Percentiles rank a stretch among this genome's conserved stretches.
These are phyloP conservation scores for Lasioglossum vierecki DNA, from an alignment of 2,888 invertebrate species.

Conservation along the genomic window DNA sequence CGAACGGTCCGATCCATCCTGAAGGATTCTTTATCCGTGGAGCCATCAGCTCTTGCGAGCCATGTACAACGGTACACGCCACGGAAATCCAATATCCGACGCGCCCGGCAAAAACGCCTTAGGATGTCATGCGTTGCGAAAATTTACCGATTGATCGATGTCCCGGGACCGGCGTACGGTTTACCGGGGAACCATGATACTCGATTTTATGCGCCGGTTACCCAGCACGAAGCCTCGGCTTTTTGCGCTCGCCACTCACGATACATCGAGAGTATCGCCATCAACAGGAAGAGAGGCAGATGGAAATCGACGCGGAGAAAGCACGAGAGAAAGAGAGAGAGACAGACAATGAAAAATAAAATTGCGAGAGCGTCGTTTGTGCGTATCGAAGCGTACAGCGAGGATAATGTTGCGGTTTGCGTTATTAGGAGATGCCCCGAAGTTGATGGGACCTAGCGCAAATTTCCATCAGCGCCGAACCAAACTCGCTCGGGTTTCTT, in stretches of 20 bases:
- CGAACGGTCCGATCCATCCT: conserved; percentile 67
- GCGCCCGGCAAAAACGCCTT: conserved; percentile 63
- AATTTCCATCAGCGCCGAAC: conserved; percentile 7
- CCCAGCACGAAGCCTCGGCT: conserved; percentile 39
- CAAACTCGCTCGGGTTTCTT: conserved; percentile 24
- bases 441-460: background rate
- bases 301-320: background rate
- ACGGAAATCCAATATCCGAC: conserved; percentile 69
- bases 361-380: background rate
- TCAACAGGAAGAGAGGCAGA: conserved; percentile 18
- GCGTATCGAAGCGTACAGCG: conserved; percentile 13
- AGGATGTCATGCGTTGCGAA: conserved; percentile 59
- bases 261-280: conserved; percentile 39
- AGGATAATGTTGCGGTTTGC: conserved; percentile 20
- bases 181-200: conserved; percentile 45
- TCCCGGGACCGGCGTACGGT: conserved; percentile 39
- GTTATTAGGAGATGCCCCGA: conserved; percentile 2
- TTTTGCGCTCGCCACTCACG: conserved; percentile 39
- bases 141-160: conserved; percentile 63
- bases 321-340: background rate
- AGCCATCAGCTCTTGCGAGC: conserved; percentile 52
- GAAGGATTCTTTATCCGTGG: conserved; percentile 57
- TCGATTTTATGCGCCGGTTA: conserved; percentile 62
- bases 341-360: background rate
- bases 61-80: conserved; percentile 61